These are phyloP conservation scores for Alcedo atthis DNA, from an alignment of 2,797 vertebrate species.

Conservation along the genomic window DNA sequence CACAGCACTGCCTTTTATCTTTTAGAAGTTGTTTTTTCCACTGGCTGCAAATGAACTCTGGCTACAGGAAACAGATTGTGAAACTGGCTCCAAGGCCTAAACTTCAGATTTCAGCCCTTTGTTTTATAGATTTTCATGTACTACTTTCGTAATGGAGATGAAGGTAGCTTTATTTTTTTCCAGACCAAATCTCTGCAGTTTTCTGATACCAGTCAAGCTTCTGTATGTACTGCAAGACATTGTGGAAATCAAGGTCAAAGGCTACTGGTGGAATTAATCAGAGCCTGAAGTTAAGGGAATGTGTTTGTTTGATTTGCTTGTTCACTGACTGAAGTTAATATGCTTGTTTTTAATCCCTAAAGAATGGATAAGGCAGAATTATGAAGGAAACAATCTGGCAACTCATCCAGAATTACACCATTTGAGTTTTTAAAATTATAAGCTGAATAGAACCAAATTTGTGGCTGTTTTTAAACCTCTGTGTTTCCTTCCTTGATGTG, in stretches of 20 bases:
- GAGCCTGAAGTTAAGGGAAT: constrained; percentile 13
- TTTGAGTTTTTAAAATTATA: constrained; percentile 51
- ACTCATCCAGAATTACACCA: constrained; percentile 44
- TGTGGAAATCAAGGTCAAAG: constrained; percentile 68
- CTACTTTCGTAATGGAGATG: constrained; percentile 25
- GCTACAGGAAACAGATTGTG: constrained; percentile 72
- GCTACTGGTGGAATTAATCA: constrained; percentile 44
- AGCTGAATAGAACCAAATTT: constrained; percentile 56
- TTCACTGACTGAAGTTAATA: constrained; percentile 36
- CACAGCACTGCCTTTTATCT: constrained; percentile 60
- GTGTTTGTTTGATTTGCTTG: constrained; percentile 39
- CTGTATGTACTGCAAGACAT: constrained; percentile 17
- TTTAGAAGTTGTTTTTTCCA: constrained; percentile 67
- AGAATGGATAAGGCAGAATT: constrained; percentile 51
- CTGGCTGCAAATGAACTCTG: constrained; percentile 60
- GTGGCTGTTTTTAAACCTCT: constrained; percentile 52
- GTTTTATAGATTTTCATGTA: constrained; percentile 55
- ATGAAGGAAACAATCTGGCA: constrained; percentile 66
- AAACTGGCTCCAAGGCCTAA: constrained; percentile 63
- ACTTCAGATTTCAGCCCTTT: constrained; percentile 61
- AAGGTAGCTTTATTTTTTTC: constrained; percentile 59
- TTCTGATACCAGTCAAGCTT: constrained; percentile 38
- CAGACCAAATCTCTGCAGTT: constrained; percentile 44
- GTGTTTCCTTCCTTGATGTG: constrained; percentile 66
- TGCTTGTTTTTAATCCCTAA: constrained; percentile 53